Percentiles rank a stretch among this genome's conserved stretches.
Conservation (phyloP, 2,113 vertebrate genomes). For the Melanerpes aurifrons region DNA sequence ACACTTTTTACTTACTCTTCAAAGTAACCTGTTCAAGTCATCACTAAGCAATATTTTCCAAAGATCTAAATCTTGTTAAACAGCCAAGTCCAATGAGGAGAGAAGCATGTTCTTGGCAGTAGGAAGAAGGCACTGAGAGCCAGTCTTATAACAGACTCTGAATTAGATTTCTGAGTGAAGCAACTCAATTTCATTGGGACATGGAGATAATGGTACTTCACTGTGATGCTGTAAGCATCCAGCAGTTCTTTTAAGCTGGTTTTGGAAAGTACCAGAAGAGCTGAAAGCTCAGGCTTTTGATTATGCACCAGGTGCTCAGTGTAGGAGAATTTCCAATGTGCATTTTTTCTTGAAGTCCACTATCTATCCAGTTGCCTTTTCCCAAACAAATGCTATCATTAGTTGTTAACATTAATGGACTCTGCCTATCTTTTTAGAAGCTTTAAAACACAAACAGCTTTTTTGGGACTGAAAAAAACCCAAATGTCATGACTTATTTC, state of each 20-base stretch:
- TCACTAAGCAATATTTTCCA: neutral
- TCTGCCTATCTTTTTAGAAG: neutral
- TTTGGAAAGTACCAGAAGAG: neutral
- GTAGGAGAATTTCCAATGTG: neutral
- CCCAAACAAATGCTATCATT: neutral
- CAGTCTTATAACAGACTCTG: neutral
- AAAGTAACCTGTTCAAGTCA: neutral
- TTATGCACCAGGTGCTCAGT: neutral
- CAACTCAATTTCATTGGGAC: neutral
- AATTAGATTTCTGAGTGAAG: neutral
- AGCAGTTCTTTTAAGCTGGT: neutral
- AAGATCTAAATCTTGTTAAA: neutral
- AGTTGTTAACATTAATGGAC: neutral
- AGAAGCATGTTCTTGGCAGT: neutral
- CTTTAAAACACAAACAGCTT: neutral
- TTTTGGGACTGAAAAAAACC: neutral
- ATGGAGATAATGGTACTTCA: neutral
- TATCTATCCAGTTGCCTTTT: neutral
- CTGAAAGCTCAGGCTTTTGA: neutral
- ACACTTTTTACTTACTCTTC: neutral
- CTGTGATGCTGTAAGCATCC: neutral
- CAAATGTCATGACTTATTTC: conserved; percentile 24
- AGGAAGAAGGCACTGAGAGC: neutral
- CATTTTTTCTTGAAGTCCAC: neutral
- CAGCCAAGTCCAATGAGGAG: neutral